Percentiles rank a stretch among this genome's conserved stretches.
Evolutionary conservation across 2,113 vertebrate species (phyloP).

Genomic region (Empidonax traillii): DNA sequence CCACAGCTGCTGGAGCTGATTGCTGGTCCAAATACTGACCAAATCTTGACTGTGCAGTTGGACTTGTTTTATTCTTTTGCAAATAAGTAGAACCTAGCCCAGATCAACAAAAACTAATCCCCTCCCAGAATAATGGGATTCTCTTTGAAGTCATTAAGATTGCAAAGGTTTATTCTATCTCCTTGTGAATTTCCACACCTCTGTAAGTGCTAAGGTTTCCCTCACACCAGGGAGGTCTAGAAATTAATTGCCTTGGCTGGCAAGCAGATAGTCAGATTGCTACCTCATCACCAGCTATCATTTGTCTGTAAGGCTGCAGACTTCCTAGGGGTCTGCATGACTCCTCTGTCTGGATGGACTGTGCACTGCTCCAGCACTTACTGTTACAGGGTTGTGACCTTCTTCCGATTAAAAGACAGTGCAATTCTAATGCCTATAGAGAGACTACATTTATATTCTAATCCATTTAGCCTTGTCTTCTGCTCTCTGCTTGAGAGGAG

Average conservation of each 20-base stretch:
- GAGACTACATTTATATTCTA: not conserved
- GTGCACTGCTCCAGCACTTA: rapidly evolving
- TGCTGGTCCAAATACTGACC: not conserved
- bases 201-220: not conserved
- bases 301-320: not conserved
- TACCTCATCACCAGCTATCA: not conserved
- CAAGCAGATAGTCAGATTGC: not conserved
- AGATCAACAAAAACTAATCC: not conserved
- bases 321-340: not conserved
- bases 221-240: not conserved
- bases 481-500: not conserved
- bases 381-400: not conserved
- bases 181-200: not conserved
- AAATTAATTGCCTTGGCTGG: not conserved
- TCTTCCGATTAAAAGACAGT: not conserved
- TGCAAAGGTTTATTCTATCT: not conserved
- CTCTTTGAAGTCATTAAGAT: not conserved
- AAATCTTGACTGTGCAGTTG: not conserved
- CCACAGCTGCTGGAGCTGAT: not conserved
- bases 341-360: not conserved
- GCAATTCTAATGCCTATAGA: not conserved
- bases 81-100: not conserved
- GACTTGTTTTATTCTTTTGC: not conserved
- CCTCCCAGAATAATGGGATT: not conserved
- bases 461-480: not conserved